phyloP scores from a whole-genome alignment of 2,888 invertebrate species.

The Agrochola circellaris region DNA sequence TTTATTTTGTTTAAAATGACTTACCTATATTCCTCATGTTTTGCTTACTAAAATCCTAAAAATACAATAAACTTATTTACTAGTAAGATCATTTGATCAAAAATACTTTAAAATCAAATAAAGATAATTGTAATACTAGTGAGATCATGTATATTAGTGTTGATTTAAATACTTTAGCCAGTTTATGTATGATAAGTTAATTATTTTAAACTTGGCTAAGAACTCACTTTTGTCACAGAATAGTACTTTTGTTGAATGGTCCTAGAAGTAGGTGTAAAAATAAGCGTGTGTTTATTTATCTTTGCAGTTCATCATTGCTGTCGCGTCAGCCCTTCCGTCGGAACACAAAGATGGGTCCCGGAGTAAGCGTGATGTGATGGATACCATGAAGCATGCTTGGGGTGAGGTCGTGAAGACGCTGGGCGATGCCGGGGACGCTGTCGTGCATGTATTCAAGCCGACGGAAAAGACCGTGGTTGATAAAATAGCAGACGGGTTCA shows the following conservation, averaged over 20 bases:
- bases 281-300: background rate
- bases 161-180: background rate
- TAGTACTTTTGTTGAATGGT: background rate
- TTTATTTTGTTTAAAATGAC: background rate
- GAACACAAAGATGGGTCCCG: slow-evolving; percentile 62
- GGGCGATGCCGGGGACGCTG: slow-evolving; percentile 83
- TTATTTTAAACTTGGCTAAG: background rate
- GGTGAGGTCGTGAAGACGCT: slow-evolving; percentile 81
- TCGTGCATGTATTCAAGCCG: slow-evolving; percentile 85
- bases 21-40: background rate
- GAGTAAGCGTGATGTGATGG: slow-evolving; percentile 83
- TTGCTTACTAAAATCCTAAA: background rate
- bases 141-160: background rate
- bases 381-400: slow-evolving; percentile 85
- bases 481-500: slow-evolving; percentile 82
- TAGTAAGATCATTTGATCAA: background rate
- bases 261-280: background rate
- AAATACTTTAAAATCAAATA: background rate
- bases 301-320: slow-evolving; percentile 72
- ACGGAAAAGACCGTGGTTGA: slow-evolving; percentile 83
- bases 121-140: background rate
- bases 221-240: background rate
- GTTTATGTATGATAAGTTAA: background rate
- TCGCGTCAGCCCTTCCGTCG: slow-evolving; percentile 74
- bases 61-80: background rate